Base-by-base conservation (phyloP, 2,113 vertebrate genomes). In the Pithys albifrons region DNA sequence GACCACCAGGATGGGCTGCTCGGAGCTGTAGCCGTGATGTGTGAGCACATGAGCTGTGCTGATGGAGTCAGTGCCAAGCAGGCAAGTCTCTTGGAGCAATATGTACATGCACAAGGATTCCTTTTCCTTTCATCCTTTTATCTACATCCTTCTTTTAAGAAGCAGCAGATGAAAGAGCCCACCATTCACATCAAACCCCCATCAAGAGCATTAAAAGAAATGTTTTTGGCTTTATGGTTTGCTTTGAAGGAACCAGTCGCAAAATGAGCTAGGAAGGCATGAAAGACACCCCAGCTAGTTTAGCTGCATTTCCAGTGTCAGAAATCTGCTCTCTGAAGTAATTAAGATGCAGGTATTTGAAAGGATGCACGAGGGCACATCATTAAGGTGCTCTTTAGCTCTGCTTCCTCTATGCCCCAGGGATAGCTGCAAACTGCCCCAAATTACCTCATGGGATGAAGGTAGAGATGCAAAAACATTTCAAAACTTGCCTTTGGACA, bases 141-240 rank as follows among this genome's bases (percentile, higher is more conserved):
- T 88, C 85, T 66, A 3, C 45, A 11, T 7, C 64, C 43, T 28
- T 55, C 89, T 83, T 35, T 86, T 83, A 95, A 79, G 79, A 8
- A 58, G 73, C 33, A 73, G 86, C 49, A 79, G 91, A 94, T 95
- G 85, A 97, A 96, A 97, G 92, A 74, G 49, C 43, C 58, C 65
- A 72, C 81, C 59, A 55, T 67, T 94, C 71, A 11, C 85, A 94
- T 96, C 85, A 91, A 91, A 65, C 43, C 67, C 45, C 37, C 35
- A 58, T 81, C 69, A 51, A 45, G 45, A 43, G 73, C 37, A 41
- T 85, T 86, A 66, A 77, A 87, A 52, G 76, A 61, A 89, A 86
- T 52, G 49, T 14, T 82, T 83, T 83, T 55, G 79, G 84, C 64
- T 92, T 93, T 49, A 66, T 67, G 82, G 64, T 45, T 94, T 85